A percentile compares a stretch with the other conserved stretches of the same genome.
These are phyloP conservation scores for Pentamera pediparva DNA, from an alignment of 53 echinoderm and acorn worm species.

Conservation along the genomic window DNA sequence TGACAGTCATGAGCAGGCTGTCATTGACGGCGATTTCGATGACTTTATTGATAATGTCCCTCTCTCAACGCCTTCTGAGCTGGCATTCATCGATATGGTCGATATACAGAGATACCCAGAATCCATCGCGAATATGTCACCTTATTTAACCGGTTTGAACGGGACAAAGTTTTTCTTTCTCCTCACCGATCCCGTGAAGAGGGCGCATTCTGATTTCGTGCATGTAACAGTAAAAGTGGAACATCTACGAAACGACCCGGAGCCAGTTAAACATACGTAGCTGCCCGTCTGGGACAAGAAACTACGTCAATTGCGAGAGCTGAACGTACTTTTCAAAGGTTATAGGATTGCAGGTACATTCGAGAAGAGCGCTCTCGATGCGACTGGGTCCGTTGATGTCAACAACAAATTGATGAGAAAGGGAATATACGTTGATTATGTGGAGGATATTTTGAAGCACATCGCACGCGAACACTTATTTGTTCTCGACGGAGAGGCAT, in stretches of 20 bases:
- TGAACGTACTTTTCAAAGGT: conserved; percentile 6
- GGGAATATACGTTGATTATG: neutral
- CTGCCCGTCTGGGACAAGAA: conserved; percentile 1
- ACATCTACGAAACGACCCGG: neutral
- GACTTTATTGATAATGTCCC: too few species aligned
- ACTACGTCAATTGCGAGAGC: neutral
- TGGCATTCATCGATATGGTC: too few species aligned
- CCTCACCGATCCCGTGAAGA: too few species aligned
- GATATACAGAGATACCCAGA: too few species aligned
- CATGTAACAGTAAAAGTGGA: conserved; percentile 18
- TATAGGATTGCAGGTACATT: conserved; percentile 24
- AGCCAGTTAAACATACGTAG: neutral
- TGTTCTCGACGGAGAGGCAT: conserved; percentile 12
- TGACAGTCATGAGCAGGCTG: too few species aligned
- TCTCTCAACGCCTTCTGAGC: too few species aligned
- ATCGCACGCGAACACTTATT: neutral
- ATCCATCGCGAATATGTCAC: too few species aligned
- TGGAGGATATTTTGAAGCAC: neutral
- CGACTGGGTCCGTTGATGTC: neutral
- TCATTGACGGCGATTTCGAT: too few species aligned
- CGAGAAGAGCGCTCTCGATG: neutral
- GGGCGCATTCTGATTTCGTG: too few species aligned
- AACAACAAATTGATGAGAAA: neutral
- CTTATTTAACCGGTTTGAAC: too few species aligned
- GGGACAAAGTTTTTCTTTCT: too few species aligned